Base-by-base conservation (phyloP, 2,888 invertebrate genomes). In the Steromphala cineraria region DNA sequence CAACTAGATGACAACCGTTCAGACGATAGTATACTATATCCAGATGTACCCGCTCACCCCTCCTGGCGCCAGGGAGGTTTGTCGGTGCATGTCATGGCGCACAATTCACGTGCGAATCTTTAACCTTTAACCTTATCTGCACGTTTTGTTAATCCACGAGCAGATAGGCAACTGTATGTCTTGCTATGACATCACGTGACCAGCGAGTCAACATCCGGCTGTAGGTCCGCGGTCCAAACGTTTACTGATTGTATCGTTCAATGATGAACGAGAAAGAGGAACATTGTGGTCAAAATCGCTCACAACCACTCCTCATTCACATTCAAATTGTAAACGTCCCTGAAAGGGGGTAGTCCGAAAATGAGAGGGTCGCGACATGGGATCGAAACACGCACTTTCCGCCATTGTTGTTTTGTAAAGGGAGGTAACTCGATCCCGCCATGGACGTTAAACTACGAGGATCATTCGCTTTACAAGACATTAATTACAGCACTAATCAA, bases 401-500 rank as follows among this genome's bases (percentile, higher is more conserved):
- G 24, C 62, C 24, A 62, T 62, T 62, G 62, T 62, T 28, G 24
- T 21, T 13, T 62, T 62, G 62, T 24, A 62, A 62, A 62, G 62
- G 62, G 62, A 24, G 62, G 62, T 62, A 62, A 62, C 62, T 62
- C 62, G 24, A 62, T 62, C 62, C 24, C 10, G 2, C 62, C 19
- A n/a, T 10, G 10, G 28, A 24, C 62, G 28, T 62, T 62, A 62
- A 28, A 10, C 62, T 17, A 24, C 28, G 24, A 13, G 28, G 62
- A 62, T 62, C 62, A 62, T 24, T 28, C 62, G 28, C 62, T 3
- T 8, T 62, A 28, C 17, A 24, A 62, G 62, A 62, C 62, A 62
- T 62, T 62, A 62, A 62, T 62, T 62, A 62, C 62, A 62, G 62
- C 28, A 28, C 62, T 62, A 62, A 62, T 62, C 62, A 62, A 62